phyloP scores from a whole-genome alignment of 2,888 invertebrate species.

The Seira sanloemensis region DNA sequence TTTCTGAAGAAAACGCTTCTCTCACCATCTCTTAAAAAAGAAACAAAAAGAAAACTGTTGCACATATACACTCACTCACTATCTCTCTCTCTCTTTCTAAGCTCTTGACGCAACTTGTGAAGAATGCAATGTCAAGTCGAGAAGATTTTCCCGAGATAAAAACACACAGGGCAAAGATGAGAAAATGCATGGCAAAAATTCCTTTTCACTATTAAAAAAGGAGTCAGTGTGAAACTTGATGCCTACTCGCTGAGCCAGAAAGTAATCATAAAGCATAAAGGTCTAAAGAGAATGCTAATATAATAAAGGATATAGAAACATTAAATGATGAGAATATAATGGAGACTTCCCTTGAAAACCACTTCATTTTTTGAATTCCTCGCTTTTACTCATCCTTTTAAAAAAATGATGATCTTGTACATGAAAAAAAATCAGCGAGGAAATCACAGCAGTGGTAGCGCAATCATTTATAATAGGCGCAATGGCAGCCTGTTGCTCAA shows the following conservation, averaged over 20 bases:
- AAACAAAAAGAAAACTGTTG: conserved; percentile 31
- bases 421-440: conserved; percentile 37
- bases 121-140: conserved; percentile 48
- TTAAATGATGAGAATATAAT: neutral
- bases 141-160: neutral
- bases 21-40: conserved; percentile 13
- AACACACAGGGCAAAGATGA: neutral
- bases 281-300: conserved; percentile 15
- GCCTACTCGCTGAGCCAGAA: conserved; percentile 51
- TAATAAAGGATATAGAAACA: neutral
- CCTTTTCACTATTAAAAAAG: neutral
- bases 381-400: neutral
- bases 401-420: neutral
- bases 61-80: too few species aligned
- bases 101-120: neutral
- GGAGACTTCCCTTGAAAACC: neutral
- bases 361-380: neutral
- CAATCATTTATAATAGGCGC: conserved; percentile 4
- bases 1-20: conserved; percentile 26
- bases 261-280: conserved; percentile 23
- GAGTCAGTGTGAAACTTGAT: conserved; percentile 61
- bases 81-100: neutral
- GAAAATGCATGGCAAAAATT: neutral
- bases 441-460: conserved; percentile 40
- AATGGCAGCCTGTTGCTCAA: neutral